Evolutionary conservation across 1,140 invertebrate genomes (phyloP).

Genomic region (Aphelenchoides besseyi): DNA sequence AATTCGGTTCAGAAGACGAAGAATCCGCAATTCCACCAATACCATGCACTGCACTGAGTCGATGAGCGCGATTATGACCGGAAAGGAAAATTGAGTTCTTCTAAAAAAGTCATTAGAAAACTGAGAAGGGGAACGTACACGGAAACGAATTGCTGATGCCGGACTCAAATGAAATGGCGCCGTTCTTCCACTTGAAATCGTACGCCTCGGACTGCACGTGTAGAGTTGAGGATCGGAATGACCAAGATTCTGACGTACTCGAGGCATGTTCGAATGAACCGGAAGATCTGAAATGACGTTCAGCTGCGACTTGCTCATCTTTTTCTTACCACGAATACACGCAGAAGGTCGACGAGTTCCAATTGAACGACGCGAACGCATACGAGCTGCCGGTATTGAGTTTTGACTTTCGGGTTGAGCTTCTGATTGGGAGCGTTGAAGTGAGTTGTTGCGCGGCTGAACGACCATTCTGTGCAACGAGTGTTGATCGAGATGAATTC

Average conservation of each 20-base stretch:
- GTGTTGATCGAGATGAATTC: background rate
- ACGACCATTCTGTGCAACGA: constrained; percentile 15
- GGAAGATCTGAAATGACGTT: background rate
- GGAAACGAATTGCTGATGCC: constrained; percentile 20
- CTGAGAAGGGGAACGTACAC: constrained; percentile 15
- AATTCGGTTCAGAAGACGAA: constrained; percentile 1
- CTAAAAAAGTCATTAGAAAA: constrained; percentile 16
- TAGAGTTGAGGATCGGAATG: constrained; percentile 62
- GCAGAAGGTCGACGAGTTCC: background rate
- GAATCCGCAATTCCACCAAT: constrained; percentile 5
- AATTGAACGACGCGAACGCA: background rate
- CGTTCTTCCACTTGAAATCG: background rate
- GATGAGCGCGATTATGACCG: constrained; percentile 8
- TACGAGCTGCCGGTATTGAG: background rate
- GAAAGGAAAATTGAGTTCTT: background rate
- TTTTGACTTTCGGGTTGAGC: constrained; percentile 17
- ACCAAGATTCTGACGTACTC: constrained; percentile 50
- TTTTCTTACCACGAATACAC: background rate
- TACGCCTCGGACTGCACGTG: constrained; percentile 24
- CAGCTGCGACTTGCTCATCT: no score
- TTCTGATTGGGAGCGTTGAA: constrained; percentile 14
- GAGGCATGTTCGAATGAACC: constrained; percentile 31
- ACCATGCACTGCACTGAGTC: constrained; percentile 15
- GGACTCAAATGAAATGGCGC: constrained; percentile 15
- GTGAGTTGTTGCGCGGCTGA: constrained; percentile 2